Evolutionary conservation across 2,113 vertebrate species (phyloP), one percentile per base, ranked within the genome.

Genomic region (Tenebrosternarchus preto): DNA sequence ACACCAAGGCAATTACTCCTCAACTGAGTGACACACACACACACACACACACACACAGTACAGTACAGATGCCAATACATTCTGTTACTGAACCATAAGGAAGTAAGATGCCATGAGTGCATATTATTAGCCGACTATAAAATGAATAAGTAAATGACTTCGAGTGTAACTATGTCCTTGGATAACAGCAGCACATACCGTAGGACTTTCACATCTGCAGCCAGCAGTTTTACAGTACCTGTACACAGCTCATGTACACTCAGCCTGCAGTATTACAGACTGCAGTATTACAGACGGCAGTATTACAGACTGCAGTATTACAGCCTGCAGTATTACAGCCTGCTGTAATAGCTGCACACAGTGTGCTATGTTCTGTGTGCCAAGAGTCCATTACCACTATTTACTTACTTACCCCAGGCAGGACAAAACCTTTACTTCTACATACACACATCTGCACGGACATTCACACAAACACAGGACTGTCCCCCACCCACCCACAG

Each of bases 201-300:
- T n/a, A n/a, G n/a, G n/a, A 71, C 74, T 83, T 80, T 90, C 87
- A 90, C 84, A 88, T 90, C 91, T 90, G 71, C 88, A 88, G 77
- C n/a, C n/a, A n/a, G n/a, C n/a, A n/a, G n/a, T n/a, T n/a, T n/a
- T n/a, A n/a, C n/a, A n/a, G n/a, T n/a, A n/a, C n/a, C n/a, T n/a
- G n/a, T n/a, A n/a, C n/a, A n/a, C n/a, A n/a, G n/a, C n/a, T n/a
- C n/a, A n/a, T n/a, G n/a, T n/a, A n/a, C n/a, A n/a, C n/a, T n/a
- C n/a, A n/a, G n/a, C n/a, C n/a, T n/a, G n/a, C n/a, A n/a, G n/a
- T n/a, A n/a, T n/a, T n/a, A n/a, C n/a, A n/a, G n/a, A n/a, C n/a
- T n/a, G n/a, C n/a, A n/a, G n/a, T n/a, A n/a, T n/a, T n/a, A n/a
- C n/a, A n/a, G n/a, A n/a, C n/a, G n/a, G n/a, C n/a, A n/a, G n/a